Percentiles rank a stretch among this genome's conserved stretches.
These are phyloP conservation scores for Oriolus oriolus DNA, from an alignment of 2,113 vertebrate species.

Conservation along the genomic window DNA sequence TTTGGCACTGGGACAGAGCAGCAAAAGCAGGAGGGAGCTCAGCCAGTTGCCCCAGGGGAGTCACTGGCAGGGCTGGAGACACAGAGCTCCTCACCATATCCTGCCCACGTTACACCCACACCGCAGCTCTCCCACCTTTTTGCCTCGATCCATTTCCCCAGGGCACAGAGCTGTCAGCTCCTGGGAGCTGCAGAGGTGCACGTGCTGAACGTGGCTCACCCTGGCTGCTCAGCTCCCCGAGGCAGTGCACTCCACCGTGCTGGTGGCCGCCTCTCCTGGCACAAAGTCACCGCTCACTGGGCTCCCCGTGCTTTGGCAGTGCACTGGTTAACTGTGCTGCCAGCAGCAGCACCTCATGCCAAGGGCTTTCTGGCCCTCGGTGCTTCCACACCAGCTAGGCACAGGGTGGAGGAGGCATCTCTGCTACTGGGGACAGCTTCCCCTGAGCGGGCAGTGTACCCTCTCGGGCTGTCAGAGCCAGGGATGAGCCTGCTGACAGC, in stretches of 20 bases:
- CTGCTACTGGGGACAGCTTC: background rate
- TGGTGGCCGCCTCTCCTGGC: background rate
- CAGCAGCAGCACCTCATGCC: background rate
- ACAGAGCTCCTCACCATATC: background rate
- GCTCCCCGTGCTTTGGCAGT: fast-evolving
- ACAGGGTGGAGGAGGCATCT: background rate
- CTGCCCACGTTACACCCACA: fast-evolving
- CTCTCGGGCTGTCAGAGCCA: background rate
- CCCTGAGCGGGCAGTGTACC: fast-evolving
- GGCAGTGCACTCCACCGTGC: background rate
- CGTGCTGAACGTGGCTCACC: background rate
- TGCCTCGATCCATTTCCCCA: background rate
- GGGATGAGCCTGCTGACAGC: background rate
- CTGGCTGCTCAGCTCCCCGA: fast-evolving
- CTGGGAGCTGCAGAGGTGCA: background rate
- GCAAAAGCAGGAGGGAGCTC: background rate
- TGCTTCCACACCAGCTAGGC: background rate
- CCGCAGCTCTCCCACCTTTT: background rate
- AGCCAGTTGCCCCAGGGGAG: background rate
- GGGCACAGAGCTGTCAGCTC: background rate
- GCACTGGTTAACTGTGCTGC: background rate
- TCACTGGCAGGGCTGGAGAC: background rate
- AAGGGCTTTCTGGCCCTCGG: background rate
- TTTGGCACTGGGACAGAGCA: background rate
- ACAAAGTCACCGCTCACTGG: fast-evolving